Conservation (phyloP, 2,113 vertebrate species). For the Ptychochromis oligacanthus region DNA sequence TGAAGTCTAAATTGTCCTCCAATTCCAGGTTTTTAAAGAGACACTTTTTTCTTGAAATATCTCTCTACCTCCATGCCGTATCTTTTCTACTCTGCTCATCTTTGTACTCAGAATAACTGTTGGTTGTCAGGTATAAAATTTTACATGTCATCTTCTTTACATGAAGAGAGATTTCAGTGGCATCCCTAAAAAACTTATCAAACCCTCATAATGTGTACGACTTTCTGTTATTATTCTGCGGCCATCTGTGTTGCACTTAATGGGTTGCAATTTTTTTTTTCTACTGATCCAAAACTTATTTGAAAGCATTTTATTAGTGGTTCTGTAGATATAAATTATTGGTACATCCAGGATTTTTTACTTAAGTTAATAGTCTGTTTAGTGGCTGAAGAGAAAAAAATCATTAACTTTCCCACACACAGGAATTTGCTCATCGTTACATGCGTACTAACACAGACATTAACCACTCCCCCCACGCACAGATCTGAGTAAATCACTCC, state of each 20-base stretch:
- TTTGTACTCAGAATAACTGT: background rate
- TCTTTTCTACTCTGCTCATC: background rate
- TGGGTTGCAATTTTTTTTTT: background rate
- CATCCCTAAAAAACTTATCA: background rate
- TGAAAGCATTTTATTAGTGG: background rate
- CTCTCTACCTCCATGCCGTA: background rate
- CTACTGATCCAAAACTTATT: background rate
- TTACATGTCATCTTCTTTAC: background rate
- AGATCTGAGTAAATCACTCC: conserved; percentile 46
- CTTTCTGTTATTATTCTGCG: background rate
- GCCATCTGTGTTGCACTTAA: background rate
- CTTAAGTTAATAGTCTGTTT: background rate
- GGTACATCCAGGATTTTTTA: background rate
- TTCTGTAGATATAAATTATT: background rate
- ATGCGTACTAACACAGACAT: conserved; percentile 21
- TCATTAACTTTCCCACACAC: background rate
- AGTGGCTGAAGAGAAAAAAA: background rate
- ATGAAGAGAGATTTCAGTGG: background rate
- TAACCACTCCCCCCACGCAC: background rate
- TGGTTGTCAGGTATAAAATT: background rate
- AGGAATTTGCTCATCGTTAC: background rate
- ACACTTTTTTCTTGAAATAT: background rate
- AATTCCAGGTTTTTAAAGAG: background rate
- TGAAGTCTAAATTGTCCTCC: no score
- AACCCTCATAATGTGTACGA: no score